phyloP scores from a whole-genome alignment of 2,113 vertebrate species.

The Saccopteryx bilineata region DNA sequence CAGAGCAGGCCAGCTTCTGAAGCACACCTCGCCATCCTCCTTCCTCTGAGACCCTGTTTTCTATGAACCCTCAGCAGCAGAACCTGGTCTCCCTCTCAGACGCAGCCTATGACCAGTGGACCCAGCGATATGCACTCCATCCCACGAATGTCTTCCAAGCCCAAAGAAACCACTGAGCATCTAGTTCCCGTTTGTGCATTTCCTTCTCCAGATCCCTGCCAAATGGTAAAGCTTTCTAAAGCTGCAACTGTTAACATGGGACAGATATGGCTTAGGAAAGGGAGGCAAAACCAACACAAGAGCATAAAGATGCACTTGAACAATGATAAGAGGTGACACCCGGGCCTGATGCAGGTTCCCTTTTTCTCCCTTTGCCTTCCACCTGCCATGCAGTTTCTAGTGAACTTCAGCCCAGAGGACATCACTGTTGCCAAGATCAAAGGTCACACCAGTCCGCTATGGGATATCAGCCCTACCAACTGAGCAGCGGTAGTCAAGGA shows the following conservation, averaged over 20 bases:
- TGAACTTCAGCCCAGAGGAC: conserved; percentile 86
- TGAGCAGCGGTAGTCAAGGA: conserved; percentile 84
- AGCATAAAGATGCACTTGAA: neutral
- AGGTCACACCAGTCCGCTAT: conserved; percentile 88
- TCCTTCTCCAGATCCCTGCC: neutral
- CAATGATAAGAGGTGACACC: accelerated
- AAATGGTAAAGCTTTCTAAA: accelerated
- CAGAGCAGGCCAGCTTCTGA: neutral
- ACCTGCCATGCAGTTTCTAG: conserved; percentile 86
- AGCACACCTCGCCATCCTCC: accelerated
- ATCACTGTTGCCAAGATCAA: conserved; percentile 85
- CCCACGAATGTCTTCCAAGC: conserved; percentile 69
- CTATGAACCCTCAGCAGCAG: conserved; percentile 90
- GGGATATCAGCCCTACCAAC: conserved; percentile 87
- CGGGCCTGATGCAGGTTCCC: accelerated
- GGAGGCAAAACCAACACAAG: too few species aligned
- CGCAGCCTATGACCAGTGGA: conserved; percentile 82
- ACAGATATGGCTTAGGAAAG: accelerated
- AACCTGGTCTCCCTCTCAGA: conserved; percentile 87
- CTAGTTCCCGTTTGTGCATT: accelerated
- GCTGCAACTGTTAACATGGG: neutral
- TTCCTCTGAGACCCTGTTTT: conserved; percentile 88
- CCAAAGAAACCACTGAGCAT: neutral
- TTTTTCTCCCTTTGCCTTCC: neutral
- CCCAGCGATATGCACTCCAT: conserved; percentile 84